A percentile compares a stretch with the other conserved stretches of the same genome.
Evolutionary conservation across 2,888 invertebrate genomes (phyloP).

Genomic region (Tenthredo amoena): DNA sequence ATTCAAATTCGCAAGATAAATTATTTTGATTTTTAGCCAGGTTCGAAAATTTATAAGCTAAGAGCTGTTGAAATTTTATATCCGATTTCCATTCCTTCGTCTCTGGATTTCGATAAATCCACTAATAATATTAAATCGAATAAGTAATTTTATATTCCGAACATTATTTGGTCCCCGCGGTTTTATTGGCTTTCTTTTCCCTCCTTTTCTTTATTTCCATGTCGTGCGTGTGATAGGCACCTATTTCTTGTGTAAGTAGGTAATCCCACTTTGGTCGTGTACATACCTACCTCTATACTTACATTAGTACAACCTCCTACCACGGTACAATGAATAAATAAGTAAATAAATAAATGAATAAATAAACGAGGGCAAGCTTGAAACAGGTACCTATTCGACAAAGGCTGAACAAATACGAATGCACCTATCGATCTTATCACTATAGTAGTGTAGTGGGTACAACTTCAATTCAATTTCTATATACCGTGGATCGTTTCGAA

Average conservation of each 20-base stretch:
- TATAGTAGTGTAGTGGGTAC: neutral
- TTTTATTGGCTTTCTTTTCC: neutral
- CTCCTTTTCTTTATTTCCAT: neutral
- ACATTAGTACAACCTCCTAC: neutral
- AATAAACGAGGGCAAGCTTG: conserved; percentile 7
- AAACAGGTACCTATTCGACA: neutral
- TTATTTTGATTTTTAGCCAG: too few relatives aligned
- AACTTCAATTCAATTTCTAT: neutral
- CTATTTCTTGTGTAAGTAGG: neutral
- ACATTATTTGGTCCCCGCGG: neutral
- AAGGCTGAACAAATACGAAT: neutral
- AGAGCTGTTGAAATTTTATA: too few relatives aligned
- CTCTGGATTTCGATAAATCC: too few relatives aligned
- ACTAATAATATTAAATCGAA: neutral
- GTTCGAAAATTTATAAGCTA: too few relatives aligned
- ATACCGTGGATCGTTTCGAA: neutral
- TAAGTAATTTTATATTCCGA: neutral
- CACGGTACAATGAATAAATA: neutral
- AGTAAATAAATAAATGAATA: neutral
- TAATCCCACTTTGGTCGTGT: neutral
- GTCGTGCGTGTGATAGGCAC: neutral
- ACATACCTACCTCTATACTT: neutral
- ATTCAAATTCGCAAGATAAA: too few relatives aligned
- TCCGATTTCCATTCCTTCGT: too few relatives aligned
- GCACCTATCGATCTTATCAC: conserved; percentile 20